Base-by-base conservation (phyloP, 2,113 vertebrate genomes). In the Megaleporinus macrocephalus region DNA sequence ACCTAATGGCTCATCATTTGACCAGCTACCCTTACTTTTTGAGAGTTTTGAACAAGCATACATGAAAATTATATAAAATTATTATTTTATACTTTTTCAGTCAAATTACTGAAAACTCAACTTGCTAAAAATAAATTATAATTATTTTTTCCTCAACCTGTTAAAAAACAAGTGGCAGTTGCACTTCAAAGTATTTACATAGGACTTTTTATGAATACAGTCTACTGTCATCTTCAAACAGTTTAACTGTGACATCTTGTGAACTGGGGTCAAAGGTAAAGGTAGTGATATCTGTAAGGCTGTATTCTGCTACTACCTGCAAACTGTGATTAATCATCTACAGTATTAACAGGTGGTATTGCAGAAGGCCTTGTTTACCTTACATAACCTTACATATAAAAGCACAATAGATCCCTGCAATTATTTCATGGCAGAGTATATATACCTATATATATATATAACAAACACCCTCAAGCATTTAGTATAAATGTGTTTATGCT, bases 311-410 rank as follows among this genome's bases (percentile, higher is more conserved):
- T 70, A 78, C 78, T 61, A 83, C 69, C 73, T 27, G 53, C 53
- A 69, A 53, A 83, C 49, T 68, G 33, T 69, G 36, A 71, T 71
- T 71, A 83, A 85, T 85, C 63, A 85, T 85, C 76, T 66, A 85
- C 84, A 49, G 62, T 29, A 72, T 83, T 82, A 83, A 76, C 76
- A 79, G 80, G 68, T 36, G 30, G 57, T 44, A 10, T 69, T 71
- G 73, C 6, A 20, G 33, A 63, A 61, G 80, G 73, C 24, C 49
- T 55, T 49, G 73, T 74, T 41, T 73, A 22, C 47, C 29, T 80
- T 15, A 73, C 57, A 51, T 70, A 30, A 30, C 62, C 16, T 30
- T 33, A 36, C 26, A 57, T 73, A 49, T 51, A 63, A 18, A 51
- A 44, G 5, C 41, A 44, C 9, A 44, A 1, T 44, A 10, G 41